Base-by-base conservation (phyloP, 2,113 vertebrate genomes). In the Mixornis gularis region DNA sequence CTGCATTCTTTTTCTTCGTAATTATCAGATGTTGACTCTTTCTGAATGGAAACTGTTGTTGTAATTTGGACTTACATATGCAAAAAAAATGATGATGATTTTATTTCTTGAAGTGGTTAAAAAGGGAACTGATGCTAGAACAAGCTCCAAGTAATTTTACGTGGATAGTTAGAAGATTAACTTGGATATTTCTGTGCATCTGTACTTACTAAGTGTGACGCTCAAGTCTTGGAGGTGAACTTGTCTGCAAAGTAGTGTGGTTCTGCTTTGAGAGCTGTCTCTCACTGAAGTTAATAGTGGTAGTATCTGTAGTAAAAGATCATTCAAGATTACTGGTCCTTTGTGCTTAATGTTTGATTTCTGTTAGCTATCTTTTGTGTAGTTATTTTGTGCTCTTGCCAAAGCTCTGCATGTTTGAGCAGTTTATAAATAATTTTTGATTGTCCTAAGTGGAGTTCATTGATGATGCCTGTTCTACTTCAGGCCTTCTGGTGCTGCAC, bases 331-430 rank as follows among this genome's bases (percentile, higher is more conserved):
- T 68, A 43, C 41, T 41, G 17, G 9, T 79, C 70, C 22, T 92
- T 91, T 82, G 41, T 89, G 62, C 73, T 76, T 74, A 41, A 21
- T 79, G 38, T 82, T 89, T 81, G 77, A 44, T 93, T 94, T 79
- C 49, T 69, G 6, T 73, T 86, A 78, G 38, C 38, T 78, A 25
- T 46, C 30, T 79, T 89, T 72, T 56, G 38, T 66, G 30, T 59
- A 79, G 62, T 68, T 43, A 14, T 88, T 89, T 73, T 92, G 49
- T 92, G 26, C 40, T 84, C 56, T 49, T 90, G 73, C 72, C 66
- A 55, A 88, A 92, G 30, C 74, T 92, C 32, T 51, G 65, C 29
- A 6, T 32, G n/a, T 77, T 78, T 79, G 73, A 91, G 62, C 34
- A 70, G 62, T 87, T 87, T 69, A 26, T 69, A 85, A 85, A 89